Evolutionary conservation across 2,888 invertebrate species (phyloP), one percentile per base, ranked within the genome.

Genomic region (Ophion ventricosus): DNA sequence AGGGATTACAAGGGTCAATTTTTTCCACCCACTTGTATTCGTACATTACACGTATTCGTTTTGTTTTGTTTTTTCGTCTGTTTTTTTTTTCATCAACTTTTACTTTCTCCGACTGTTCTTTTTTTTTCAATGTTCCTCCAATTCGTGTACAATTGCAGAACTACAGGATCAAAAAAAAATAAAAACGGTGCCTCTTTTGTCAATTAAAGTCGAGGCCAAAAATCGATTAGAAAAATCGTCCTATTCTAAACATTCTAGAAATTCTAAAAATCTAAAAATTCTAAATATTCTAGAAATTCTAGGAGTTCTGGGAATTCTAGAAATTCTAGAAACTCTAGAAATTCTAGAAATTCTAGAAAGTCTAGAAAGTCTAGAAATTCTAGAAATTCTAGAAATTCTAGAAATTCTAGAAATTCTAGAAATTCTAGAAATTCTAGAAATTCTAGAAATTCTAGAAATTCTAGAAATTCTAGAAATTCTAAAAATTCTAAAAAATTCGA

Each of bases 101-200:
- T 56, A 35, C 35, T 35, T 17, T 63, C 7, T 49, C 4, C 49
- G 40, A 63, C 11, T 49, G 40, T 75, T 54, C 26, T 64, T 64
- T n/a, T 56, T 56, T 29, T n/a, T 23, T 1, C 29, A 56, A 56
- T 29, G 4, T n/a, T 35, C 25, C 35, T 35, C 35, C 35, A 35
- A 35, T 35, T 57, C n/a, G 70, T 70, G 70, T 25, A 57, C 76
- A 25, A 66, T 76, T 20, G 56, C n/a, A 57, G 66, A n/a, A 76
- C 66, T 2, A 76, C 66, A 26, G 10, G 35, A 25, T n/a, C 40
- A 23, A 1, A 40, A n/a, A 73, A 63, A 54, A 54, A n/a, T n/a
- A n/a, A n/a, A n/a, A n/a, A n/a, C n/a, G n/a, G n/a, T 75, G 25
- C 5, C 25, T 61, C n/a, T 25, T 63, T 14, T n/a, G 49, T 40